A percentile compares a stretch with the other conserved stretches of the same genome.
These are phyloP conservation scores for Scelioninae gen. 1 DNA, from an alignment of 2,888 invertebrate species.

Conservation along the genomic window DNA sequence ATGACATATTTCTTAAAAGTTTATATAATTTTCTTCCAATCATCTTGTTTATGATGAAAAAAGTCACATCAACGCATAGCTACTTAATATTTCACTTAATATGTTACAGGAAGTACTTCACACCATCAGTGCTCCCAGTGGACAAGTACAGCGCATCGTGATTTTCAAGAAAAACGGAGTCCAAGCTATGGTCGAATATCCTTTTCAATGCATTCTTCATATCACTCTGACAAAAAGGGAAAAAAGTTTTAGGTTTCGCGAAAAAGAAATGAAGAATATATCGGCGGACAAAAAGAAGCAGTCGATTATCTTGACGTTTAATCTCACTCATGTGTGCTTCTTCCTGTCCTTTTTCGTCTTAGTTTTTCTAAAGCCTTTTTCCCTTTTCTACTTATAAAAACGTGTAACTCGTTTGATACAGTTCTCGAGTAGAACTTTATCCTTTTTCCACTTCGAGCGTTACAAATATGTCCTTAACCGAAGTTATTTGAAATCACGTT, in stretches of 20 bases:
- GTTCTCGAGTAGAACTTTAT: constrained; percentile 32
- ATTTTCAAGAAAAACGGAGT: constrained; percentile 99
- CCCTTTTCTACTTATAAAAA: constrained; percentile 18
- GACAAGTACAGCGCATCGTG: constrained; percentile 98
- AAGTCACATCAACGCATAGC: too few relatives aligned
- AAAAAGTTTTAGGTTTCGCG: too few relatives aligned
- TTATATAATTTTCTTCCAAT: too few relatives aligned
- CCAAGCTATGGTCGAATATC: constrained; percentile 99
- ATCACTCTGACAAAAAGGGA: constrained; percentile 5
- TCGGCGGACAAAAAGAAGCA: not conserved
- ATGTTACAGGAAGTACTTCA: constrained; percentile 99
- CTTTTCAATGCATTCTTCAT: constrained; percentile 85
- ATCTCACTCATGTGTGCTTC: not conserved
- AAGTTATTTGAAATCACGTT: constrained; percentile 90
- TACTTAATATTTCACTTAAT: too few relatives aligned
- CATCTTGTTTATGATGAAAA: too few relatives aligned
- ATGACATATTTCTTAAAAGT: too few relatives aligned
- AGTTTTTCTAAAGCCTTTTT: not conserved
- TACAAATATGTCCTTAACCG: constrained; percentile 77
- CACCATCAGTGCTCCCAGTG: constrained; percentile 97
- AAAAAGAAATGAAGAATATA: constrained; percentile 4
- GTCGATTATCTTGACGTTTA: too few relatives aligned
- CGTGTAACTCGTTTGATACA: constrained; percentile 21
- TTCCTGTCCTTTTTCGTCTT: not conserved
- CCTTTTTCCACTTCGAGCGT: constrained; percentile 46